Evolutionary conservation across 1,140 invertebrate species (phyloP).

Genomic region (Venustaconcha ellipsiformis): DNA sequence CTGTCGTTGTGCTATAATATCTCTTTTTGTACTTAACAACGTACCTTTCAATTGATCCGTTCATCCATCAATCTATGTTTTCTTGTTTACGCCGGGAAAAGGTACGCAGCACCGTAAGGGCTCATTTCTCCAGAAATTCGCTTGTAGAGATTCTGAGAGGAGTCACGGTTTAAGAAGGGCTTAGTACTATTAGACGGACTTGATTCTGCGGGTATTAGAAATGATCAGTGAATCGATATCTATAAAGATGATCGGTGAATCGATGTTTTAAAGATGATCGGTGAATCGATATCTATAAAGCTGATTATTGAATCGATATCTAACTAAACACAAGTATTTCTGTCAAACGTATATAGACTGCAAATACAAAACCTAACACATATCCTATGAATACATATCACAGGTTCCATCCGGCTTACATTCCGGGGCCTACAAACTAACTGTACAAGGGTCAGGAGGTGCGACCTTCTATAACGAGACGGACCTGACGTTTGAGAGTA

Average conservation of each 20-base stretch:
- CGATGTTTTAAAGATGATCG: not conserved
- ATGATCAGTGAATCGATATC: not conserved
- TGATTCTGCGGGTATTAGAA: not conserved
- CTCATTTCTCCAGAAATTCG: too few relatives aligned
- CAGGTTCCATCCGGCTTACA: conserved; percentile 46
- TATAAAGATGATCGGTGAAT: too few relatives aligned
- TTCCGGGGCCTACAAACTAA: conserved; percentile 41
- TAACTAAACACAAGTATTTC: not conserved
- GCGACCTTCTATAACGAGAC: conserved; percentile 47
- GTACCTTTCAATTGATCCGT: too few relatives aligned
- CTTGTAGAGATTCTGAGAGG: too few relatives aligned
- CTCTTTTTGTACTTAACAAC: too few relatives aligned
- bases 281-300: not conserved
- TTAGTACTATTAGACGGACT: not conserved
- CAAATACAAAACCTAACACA: not conserved
- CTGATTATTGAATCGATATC: not conserved
- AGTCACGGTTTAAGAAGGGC: not conserved
- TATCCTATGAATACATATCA: not conserved
- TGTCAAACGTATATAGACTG: not conserved
- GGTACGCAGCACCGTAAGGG: too few relatives aligned
- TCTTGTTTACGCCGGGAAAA: too few relatives aligned
- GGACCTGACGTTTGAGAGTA: conserved; percentile 38
- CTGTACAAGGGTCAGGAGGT: conserved; percentile 46
- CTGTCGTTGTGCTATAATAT: too few relatives aligned
- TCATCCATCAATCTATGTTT: too few relatives aligned